Conservation (phyloP, 2,888 invertebrate genomes). For the Neoitamus cyanurus region DNA sequence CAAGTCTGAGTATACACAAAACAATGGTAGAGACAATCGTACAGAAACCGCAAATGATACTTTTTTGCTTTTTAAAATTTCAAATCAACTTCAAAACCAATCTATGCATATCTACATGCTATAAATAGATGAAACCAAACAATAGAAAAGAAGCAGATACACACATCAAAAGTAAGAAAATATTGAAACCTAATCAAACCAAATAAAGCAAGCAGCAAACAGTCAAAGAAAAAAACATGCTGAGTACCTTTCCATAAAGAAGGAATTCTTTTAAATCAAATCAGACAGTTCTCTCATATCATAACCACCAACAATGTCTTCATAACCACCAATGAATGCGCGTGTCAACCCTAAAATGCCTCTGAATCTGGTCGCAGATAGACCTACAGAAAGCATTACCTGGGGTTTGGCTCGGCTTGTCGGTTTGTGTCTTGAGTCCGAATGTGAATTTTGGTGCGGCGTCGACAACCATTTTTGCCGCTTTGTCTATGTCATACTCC, state of each 20-base stretch:
- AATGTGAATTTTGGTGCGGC: slow-evolving; percentile 79
- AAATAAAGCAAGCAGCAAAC: background rate
- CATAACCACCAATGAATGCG: slow-evolving; percentile 6
- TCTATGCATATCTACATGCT: too few species aligned
- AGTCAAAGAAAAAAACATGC: background rate
- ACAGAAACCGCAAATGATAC: too few species aligned
- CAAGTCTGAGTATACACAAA: too few species aligned
- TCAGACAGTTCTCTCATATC: slow-evolving; percentile 19
- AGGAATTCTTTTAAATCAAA: background rate
- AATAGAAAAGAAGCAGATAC: background rate
- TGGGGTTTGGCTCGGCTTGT: slow-evolving; percentile 74
- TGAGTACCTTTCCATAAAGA: background rate
- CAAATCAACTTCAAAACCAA: too few species aligned
- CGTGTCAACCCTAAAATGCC: slow-evolving; percentile 3
- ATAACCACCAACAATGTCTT: slow-evolving; percentile 7
- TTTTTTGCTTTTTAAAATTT: background rate
- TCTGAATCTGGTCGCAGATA: background rate
- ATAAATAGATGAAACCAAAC: background rate
- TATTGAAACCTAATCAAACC: background rate
- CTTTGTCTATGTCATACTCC: slow-evolving; percentile 85
- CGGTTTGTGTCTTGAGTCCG: slow-evolving; percentile 74
- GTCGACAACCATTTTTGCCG: slow-evolving; percentile 67
- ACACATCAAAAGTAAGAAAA: background rate
- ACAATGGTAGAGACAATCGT: too few species aligned
- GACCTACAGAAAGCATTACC: slow-evolving; percentile 67